Percentiles rank a stretch among this genome's conserved stretches.
Conservation (phyloP, 2,888 invertebrate species). For the Elgonia sp. region DNA sequence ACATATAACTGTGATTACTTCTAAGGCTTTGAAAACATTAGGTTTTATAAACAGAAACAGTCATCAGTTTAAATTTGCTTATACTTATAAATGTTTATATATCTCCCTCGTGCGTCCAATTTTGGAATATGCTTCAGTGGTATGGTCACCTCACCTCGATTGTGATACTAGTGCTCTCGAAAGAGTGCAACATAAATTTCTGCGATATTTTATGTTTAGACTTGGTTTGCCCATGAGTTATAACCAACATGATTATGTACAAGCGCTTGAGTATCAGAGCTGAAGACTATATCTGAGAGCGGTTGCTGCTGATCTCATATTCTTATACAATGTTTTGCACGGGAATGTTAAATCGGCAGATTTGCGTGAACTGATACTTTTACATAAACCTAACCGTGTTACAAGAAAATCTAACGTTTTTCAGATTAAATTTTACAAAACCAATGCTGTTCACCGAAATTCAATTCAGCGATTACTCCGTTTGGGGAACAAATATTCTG, state of each 20-base stretch:
- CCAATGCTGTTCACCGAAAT: not conserved
- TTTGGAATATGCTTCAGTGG: conserved; percentile 10
- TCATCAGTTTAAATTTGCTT: not conserved
- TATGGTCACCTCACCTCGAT: not conserved
- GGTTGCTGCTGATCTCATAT: not conserved
- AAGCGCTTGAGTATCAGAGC: not conserved
- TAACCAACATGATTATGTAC: not conserved
- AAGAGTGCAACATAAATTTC: conserved; percentile 20
- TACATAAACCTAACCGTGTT: not conserved
- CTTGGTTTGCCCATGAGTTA: not conserved
- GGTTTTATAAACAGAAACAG: conserved; percentile 2
- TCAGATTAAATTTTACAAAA: not conserved
- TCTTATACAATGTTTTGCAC: not conserved
- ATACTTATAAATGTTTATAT: not conserved
- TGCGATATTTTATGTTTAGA: not conserved
- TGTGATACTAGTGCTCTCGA: conserved; percentile 2
- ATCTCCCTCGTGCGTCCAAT: not conserved
- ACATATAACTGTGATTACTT: not conserved
- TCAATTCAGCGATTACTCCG: not conserved
- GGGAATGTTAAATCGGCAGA: not conserved
- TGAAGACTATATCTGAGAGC: conserved; percentile 7
- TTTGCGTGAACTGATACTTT: not conserved
- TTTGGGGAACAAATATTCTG: not conserved
- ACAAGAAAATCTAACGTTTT: not conserved
- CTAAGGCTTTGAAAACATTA: not conserved